Conservation (phyloP, 1,140 invertebrate genomes). For the Camponotus floridanus region DNA sequence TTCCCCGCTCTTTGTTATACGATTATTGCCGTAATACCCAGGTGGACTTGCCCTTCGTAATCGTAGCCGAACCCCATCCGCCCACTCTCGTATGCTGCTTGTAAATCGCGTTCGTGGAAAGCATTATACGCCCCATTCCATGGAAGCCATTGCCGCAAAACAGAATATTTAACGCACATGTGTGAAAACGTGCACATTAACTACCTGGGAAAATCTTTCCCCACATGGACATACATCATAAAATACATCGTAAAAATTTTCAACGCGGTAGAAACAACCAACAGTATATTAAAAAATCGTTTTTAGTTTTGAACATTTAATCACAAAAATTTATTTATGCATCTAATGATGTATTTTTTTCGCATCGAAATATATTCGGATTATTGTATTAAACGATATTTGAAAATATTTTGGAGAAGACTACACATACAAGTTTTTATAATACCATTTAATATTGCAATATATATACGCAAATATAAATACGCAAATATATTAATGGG, state of each 20-base stretch:
- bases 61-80: conserved; percentile 45
- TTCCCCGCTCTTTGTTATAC: conserved; percentile 82
- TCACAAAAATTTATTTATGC: neutral
- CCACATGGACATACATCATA: neutral
- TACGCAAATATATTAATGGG: neutral
- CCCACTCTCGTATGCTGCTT: conserved; percentile 34
- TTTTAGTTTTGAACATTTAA: neutral
- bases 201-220: conserved; percentile 38
- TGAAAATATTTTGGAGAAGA: too few species aligned
- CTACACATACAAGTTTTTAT: neutral
- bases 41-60: conserved; percentile 72
- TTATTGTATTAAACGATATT: neutral
- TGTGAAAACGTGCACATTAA: conserved; percentile 9
- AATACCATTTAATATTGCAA: too few species aligned
- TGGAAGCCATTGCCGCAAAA: conserved; percentile 4
- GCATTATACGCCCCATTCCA: conserved; percentile 53
- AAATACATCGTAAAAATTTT: conserved; percentile 30
- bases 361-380: neutral
- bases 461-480: too few species aligned
- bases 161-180: conserved; percentile 50
- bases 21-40: conserved; percentile 84
- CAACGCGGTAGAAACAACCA: neutral
- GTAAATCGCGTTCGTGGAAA: conserved; percentile 56
- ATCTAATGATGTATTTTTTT: neutral
- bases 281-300: neutral